phyloP scores from a whole-genome alignment of 1,140 invertebrate species.

The Philopotamus ludificatus region DNA sequence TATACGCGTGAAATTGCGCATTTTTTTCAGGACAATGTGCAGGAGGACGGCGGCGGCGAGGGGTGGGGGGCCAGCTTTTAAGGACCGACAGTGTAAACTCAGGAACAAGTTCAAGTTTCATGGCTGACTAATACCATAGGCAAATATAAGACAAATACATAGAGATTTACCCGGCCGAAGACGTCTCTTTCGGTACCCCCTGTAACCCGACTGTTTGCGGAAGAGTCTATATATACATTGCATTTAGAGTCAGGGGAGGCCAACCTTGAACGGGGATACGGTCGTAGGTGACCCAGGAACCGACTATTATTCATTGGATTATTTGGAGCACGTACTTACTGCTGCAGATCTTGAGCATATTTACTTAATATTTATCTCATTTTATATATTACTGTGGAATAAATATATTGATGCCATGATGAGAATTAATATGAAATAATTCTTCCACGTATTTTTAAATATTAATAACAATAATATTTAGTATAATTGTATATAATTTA shows the following conservation, averaged over 20 bases:
- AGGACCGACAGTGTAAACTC: conserved; percentile 7
- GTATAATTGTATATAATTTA: conserved; percentile 7
- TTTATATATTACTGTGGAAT: too few species aligned
- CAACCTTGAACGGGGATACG: conserved; percentile 9
- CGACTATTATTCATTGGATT: conserved; percentile 19
- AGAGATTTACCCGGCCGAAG: conserved; percentile 32
- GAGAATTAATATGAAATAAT: background rate
- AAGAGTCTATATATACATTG: conserved; percentile 4
- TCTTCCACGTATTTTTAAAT: too few species aligned
- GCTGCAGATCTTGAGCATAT: background rate
- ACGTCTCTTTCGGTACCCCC: conserved; percentile 14
- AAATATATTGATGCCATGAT: too few species aligned
- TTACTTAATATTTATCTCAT: background rate
- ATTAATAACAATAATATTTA: background rate
- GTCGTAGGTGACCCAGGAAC: background rate
- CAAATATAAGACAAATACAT: conserved; percentile 43
- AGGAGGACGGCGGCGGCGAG: too few species aligned
- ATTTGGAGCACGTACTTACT: background rate
- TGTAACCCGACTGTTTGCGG: conserved; percentile 35
- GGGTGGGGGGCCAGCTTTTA: too few species aligned
- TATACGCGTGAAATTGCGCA: too few species aligned
- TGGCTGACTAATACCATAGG: conserved; percentile 38
- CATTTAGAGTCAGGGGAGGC: background rate
- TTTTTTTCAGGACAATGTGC: too few species aligned
- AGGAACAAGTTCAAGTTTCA: conserved; percentile 22